A percentile compares a stretch with the other conserved stretches of the same genome.
Evolutionary conservation across 1,140 invertebrate species (phyloP).

Genomic region (Dreissena rostriformis): DNA sequence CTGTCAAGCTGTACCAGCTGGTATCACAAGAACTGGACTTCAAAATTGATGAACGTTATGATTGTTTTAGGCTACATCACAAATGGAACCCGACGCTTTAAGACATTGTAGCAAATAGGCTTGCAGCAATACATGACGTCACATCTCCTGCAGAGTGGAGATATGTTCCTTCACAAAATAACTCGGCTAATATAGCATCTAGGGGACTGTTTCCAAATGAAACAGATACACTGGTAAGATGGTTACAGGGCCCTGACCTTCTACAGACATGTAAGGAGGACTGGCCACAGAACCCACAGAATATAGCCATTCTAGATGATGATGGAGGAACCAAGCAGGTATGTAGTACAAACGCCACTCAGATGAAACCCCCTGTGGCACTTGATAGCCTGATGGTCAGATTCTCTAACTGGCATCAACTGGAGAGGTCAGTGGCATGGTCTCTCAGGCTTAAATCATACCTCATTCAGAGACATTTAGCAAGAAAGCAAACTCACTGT

Average conservation of each 20-base stretch:
- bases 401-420: slow-evolving; percentile 34
- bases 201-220: slow-evolving; percentile 30
- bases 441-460: no score
- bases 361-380: not conserved
- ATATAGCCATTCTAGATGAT: not conserved
- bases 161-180: slow-evolving; percentile 63
- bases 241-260: slow-evolving; percentile 55
- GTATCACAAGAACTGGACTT: slow-evolving; percentile 27
- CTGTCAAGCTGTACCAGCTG: slow-evolving; percentile 45
- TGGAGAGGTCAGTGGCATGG: no score
- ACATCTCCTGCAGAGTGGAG: slow-evolving; percentile 64
- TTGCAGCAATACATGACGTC: slow-evolving; percentile 75
- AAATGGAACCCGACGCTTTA: slow-evolving; percentile 48
- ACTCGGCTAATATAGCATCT: slow-evolving; percentile 65
- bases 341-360: not conserved
- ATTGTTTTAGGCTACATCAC: slow-evolving; percentile 54
- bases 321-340: slow-evolving; percentile 12
- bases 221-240: not conserved
- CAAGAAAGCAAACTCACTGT: no score
- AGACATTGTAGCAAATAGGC: slow-evolving; percentile 81
- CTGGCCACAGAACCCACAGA: slow-evolving; percentile 15
- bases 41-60: slow-evolving; percentile 12
- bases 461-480: no score
- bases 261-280: slow-evolving; percentile 1
- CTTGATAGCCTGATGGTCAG: slow-evolving; percentile 19